Conservation (phyloP, 2,888 invertebrate genomes). For the Thera britannica region DNA sequence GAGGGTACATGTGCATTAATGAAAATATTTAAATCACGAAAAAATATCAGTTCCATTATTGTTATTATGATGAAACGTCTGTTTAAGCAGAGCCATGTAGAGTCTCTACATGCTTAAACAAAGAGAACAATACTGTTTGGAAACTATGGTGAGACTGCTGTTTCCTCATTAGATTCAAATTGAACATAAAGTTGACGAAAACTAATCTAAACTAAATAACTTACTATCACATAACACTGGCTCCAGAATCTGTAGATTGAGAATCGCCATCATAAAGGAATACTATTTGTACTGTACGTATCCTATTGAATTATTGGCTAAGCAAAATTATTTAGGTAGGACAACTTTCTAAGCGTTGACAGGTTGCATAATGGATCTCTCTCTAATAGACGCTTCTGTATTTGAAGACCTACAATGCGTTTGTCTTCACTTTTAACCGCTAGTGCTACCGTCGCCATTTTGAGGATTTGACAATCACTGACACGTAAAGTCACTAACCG, state of each 20-base stretch:
- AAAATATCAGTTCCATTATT: too few species aligned
- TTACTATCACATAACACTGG: slow-evolving; percentile 78
- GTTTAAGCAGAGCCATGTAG: too few species aligned
- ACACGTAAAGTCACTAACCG: too few species aligned
- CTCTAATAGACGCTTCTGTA: too few species aligned
- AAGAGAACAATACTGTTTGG: background rate
- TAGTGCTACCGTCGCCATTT: too few species aligned
- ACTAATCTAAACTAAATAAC: slow-evolving; percentile 41
- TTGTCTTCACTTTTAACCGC: too few species aligned
- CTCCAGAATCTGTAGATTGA: slow-evolving; percentile 62
- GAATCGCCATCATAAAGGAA: slow-evolving; percentile 55
- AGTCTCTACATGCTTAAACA: too few species aligned
- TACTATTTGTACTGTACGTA: slow-evolving; percentile 47
- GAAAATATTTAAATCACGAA: too few species aligned
- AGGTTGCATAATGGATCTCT: slow-evolving; percentile 16
- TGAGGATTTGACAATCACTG: too few species aligned
- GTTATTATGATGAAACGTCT: too few species aligned
- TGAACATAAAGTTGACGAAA: slow-evolving; percentile 1
- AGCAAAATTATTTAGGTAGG: slow-evolving; percentile 16
- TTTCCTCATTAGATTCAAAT: background rate
- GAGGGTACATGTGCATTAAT: too few species aligned
- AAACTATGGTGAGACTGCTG: background rate
- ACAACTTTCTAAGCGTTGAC: slow-evolving; percentile 29
- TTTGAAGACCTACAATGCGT: too few species aligned
- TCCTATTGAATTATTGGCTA: slow-evolving; percentile 39